These are phyloP conservation scores for Fistularia tabacaria DNA, from an alignment of 2,797 vertebrate genomes.

Conservation along the genomic window DNA sequence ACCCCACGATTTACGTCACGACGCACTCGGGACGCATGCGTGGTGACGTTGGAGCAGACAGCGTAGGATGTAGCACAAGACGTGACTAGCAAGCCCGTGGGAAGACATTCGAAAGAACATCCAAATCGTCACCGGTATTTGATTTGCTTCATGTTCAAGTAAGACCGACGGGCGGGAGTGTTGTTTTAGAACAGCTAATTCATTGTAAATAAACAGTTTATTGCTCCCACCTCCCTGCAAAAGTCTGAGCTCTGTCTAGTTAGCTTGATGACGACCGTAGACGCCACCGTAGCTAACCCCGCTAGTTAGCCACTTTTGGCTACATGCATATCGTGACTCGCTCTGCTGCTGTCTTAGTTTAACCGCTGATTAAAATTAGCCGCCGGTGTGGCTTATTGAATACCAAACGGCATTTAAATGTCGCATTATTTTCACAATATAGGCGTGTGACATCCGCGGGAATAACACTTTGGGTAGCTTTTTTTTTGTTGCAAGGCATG, in stretches of 20 bases:
- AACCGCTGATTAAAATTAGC: no score
- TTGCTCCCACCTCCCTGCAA: conserved; percentile 2
- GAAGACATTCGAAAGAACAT: conserved; percentile 36
- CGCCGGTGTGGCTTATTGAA: not conserved
- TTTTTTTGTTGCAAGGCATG: conserved; percentile 30
- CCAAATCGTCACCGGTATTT: conserved; percentile 10
- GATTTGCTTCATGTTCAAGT: conserved; percentile 33
- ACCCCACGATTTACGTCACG: conserved; percentile 32
- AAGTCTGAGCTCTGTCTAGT: conserved; percentile 36
- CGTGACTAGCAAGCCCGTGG: conserved; percentile 60
- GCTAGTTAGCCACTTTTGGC: conserved; percentile 13
- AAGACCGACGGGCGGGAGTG: conserved; percentile 23
- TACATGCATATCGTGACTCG: conserved; percentile 13
- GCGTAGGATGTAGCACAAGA: conserved; percentile 66
- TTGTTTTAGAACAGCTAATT: not conserved
- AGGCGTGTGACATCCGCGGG: not conserved
- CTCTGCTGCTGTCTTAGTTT: not conserved
- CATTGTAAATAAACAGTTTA: not conserved
- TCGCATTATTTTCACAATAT: not conserved
- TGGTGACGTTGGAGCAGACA: conserved; percentile 13
- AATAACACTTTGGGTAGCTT: conserved; percentile 36
- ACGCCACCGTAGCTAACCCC: conserved; percentile 21
- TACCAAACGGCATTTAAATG: not conserved
- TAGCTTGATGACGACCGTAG: conserved; percentile 57
- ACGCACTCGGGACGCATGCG: conserved; percentile 27